Evolutionary conservation across 2,797 vertebrate genomes (phyloP).

Genomic region (Lemur catta): DNA sequence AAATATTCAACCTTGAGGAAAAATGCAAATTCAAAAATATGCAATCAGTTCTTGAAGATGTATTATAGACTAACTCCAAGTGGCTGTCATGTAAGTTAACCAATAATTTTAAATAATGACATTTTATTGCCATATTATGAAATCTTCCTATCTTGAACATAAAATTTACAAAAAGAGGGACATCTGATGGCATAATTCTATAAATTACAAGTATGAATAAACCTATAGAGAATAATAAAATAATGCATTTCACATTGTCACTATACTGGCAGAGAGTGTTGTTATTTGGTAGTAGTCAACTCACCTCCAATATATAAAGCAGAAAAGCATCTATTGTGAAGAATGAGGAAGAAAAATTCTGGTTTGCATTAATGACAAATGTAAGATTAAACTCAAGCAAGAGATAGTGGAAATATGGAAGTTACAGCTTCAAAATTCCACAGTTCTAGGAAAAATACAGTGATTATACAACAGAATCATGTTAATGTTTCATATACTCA

Average conservation of each 20-base stretch:
- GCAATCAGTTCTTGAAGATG: neutral
- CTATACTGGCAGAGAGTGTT: neutral
- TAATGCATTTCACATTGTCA: neutral
- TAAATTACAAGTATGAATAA: neutral
- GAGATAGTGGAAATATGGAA: neutral
- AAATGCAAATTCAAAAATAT: conserved; percentile 30
- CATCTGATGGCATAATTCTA: neutral
- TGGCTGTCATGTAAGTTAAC: neutral
- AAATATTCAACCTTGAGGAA: neutral
- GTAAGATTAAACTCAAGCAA: neutral
- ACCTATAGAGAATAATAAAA: neutral
- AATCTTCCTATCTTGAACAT: neutral
- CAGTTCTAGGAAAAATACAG: neutral
- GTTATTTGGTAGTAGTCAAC: neutral
- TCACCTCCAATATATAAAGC: neutral
- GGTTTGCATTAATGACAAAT: neutral
- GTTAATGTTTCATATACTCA: neutral
- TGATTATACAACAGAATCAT: neutral
- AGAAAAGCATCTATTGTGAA: neutral
- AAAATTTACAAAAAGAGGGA: neutral
- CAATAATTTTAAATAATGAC: conserved; percentile 9
- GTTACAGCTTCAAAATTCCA: neutral
- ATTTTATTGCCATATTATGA: neutral
- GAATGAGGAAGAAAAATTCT: neutral
- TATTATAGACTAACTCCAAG: conserved; percentile 9